Evolutionary conservation across 2,797 vertebrate species (phyloP).

Genomic region (Gallinago solitaria): DNA sequence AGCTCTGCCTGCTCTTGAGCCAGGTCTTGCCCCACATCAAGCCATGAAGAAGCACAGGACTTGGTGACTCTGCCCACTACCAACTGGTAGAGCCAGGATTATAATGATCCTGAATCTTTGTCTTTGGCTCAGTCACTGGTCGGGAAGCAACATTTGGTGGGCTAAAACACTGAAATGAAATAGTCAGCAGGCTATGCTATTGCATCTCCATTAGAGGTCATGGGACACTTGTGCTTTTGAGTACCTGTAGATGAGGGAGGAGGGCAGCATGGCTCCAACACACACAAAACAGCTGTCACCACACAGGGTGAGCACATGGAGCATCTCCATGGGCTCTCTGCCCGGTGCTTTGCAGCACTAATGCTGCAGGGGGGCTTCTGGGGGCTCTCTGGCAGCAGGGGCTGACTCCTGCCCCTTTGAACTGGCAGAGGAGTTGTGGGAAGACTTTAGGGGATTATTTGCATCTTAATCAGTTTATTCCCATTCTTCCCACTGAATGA

Average conservation of each 20-base stretch:
- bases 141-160: not conserved
- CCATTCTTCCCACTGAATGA: not conserved
- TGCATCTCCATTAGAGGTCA: not conserved
- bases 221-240: not conserved
- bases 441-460: not conserved
- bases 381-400: not conserved
- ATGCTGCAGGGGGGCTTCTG: not conserved
- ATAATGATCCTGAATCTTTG: not conserved
- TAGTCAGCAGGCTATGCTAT: not conserved
- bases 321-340: not conserved
- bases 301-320: not conserved
- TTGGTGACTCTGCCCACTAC: not conserved
- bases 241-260: not conserved
- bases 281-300: not conserved
- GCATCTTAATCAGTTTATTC: not conserved
- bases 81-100: not conserved
- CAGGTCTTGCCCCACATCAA: not conserved
- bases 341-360: not conserved
- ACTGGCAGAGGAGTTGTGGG: not conserved
- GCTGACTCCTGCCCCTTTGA: not conserved
- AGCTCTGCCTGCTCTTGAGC: not conserved
- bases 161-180: not conserved
- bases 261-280: not conserved
- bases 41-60: not conserved
- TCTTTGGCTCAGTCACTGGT: not conserved